Evolutionary conservation across 1,140 invertebrate genomes (phyloP).

Genomic region (Battus philenor): DNA sequence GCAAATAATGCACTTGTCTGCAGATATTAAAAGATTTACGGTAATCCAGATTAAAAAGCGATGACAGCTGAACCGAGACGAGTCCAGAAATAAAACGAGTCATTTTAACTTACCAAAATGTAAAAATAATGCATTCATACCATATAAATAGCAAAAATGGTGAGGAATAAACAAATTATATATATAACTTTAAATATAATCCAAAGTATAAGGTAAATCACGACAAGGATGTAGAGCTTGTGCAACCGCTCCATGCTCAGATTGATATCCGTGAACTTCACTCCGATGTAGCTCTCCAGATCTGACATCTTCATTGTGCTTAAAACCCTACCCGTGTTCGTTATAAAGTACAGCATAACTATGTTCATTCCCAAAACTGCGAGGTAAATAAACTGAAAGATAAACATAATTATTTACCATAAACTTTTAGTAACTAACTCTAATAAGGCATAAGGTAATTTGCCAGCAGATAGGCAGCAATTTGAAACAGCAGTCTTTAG

Average conservation of each 20-base stretch:
- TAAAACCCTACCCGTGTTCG: neutral
- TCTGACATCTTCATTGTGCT: neutral
- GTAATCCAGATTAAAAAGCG: too few relatives aligned
- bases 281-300: neutral
- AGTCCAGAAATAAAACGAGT: too few relatives aligned
- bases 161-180: neutral
- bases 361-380: neutral
- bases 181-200: neutral
- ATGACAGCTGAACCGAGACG: too few relatives aligned
- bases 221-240: neutral
- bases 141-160: slow-evolving; percentile 3
- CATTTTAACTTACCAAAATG: too few relatives aligned
- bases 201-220: neutral
- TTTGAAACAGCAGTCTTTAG: too few relatives aligned
- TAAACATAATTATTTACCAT: too few relatives aligned
- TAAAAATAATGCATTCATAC: neutral
- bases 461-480: too few relatives aligned
- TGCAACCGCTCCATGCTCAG: neutral
- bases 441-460: neutral
- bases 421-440: neutral
- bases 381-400: slow-evolving; percentile 2
- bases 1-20: too few relatives aligned
- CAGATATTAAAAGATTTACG: too few relatives aligned
- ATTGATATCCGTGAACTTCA: neutral
- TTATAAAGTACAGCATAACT: neutral